A percentile compares a stretch with the other conserved stretches of the same genome.
Conservation (phyloP, 2,113 vertebrate genomes). For the Lonchura striata region DNA sequence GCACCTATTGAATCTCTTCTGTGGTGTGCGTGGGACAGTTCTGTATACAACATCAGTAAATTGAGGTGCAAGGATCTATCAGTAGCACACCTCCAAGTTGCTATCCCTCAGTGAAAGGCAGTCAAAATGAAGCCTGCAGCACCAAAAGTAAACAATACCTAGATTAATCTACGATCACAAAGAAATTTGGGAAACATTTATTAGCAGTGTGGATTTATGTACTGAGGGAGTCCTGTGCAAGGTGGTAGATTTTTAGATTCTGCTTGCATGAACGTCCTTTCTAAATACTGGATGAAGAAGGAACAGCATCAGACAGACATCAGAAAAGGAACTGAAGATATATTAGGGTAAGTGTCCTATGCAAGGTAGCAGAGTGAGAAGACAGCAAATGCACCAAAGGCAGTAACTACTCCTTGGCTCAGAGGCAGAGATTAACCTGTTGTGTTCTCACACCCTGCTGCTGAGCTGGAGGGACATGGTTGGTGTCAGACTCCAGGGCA, state of each 20-base stretch:
- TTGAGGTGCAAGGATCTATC: not conserved
- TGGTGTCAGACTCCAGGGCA: accelerated
- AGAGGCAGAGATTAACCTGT: not conserved
- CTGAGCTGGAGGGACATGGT: not conserved
- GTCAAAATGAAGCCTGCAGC: not conserved
- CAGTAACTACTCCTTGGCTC: not conserved
- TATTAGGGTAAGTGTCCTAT: not conserved
- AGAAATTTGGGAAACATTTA: not conserved
- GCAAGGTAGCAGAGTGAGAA: not conserved
- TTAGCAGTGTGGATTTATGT: not conserved
- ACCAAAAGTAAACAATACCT: not conserved
- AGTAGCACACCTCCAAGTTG: not conserved
- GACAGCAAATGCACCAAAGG: not conserved
- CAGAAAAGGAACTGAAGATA: not conserved
- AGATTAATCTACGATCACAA: not conserved
- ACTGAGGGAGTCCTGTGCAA: not conserved
- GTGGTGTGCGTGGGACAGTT: accelerated
- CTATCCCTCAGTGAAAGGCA: not conserved
- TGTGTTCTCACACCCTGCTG: accelerated
- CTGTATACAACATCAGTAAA: not conserved
- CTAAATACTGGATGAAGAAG: not conserved
- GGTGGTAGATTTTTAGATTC: not conserved
- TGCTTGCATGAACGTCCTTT: not conserved
- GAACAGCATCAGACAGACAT: not conserved
- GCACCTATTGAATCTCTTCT: not conserved